Conservation (phyloP, 2,113 vertebrate species). For the Anhinga rufa region DNA sequence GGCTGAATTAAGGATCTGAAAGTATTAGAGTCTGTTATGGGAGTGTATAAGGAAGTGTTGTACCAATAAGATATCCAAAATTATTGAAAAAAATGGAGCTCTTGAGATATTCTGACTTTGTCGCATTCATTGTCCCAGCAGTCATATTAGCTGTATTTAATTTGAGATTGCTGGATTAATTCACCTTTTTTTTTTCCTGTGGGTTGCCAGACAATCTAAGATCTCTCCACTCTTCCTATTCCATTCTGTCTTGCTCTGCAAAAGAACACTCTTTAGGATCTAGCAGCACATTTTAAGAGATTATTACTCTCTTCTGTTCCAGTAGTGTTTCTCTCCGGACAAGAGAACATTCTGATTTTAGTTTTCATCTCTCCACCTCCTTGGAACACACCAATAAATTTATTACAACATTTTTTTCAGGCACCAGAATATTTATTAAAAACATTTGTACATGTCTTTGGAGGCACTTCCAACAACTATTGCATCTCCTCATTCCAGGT, state of each 20-base stretch:
- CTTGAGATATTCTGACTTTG: neutral
- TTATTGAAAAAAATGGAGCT: neutral
- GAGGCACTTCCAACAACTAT: neutral
- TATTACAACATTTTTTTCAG: neutral
- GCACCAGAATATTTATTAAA: neutral
- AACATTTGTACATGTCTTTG: neutral
- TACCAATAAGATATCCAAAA: neutral
- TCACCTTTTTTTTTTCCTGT: neutral
- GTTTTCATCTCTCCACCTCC: neutral
- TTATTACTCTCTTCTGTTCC: neutral
- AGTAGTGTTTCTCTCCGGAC: neutral
- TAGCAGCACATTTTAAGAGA: neutral
- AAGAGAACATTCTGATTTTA: neutral
- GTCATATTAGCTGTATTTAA: neutral
- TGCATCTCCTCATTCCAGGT: neutral
- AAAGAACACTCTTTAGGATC: neutral
- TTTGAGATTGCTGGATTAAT: neutral
- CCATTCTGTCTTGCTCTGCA: neutral
- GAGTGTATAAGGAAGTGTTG: neutral
- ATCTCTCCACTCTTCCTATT: neutral
- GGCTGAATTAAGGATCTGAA: neutral
- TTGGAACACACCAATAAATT: neutral
- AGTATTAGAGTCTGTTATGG: neutral
- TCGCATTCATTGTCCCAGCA: neutral
- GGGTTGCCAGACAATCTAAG: neutral